phyloP scores from a whole-genome alignment of 2,797 vertebrate species.

The Threskiornis aethiopicus region DNA sequence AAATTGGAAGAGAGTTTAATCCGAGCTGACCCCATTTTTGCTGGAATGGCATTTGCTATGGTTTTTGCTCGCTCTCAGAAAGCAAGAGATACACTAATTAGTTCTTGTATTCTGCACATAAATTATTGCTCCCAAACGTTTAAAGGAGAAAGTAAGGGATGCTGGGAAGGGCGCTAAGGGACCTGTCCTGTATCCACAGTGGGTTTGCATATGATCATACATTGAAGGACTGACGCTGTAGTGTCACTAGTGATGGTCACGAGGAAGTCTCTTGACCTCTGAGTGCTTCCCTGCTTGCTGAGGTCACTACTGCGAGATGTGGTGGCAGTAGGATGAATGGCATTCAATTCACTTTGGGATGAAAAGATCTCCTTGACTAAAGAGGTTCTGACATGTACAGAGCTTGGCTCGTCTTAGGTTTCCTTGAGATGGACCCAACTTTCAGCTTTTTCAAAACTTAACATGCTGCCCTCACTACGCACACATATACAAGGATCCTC shows the following conservation, averaged over 20 bases:
- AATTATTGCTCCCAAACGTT: constrained; percentile 16
- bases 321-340: background rate
- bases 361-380: background rate
- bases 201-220: background rate
- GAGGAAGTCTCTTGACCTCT: background rate
- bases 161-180: background rate
- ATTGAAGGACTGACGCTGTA: background rate
- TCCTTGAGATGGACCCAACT: background rate
- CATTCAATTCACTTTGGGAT: background rate
- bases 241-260: background rate
- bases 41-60: constrained; percentile 42
- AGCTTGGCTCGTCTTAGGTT: background rate
- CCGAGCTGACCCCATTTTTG: constrained; percentile 42
- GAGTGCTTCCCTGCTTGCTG: background rate
- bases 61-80: constrained; percentile 20
- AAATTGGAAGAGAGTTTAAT: constrained; percentile 50
- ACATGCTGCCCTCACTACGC: background rate
- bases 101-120: constrained; percentile 1
- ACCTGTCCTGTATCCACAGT: background rate
- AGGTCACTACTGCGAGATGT: background rate
- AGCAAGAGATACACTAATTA: constrained; percentile 35
- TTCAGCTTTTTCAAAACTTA: background rate
- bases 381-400: background rate
- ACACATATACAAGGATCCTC: background rate
- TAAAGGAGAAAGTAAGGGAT: background rate